Evolutionary conservation across 2,797 vertebrate genomes (phyloP).

Genomic region (Coregonus sp.): DNA sequence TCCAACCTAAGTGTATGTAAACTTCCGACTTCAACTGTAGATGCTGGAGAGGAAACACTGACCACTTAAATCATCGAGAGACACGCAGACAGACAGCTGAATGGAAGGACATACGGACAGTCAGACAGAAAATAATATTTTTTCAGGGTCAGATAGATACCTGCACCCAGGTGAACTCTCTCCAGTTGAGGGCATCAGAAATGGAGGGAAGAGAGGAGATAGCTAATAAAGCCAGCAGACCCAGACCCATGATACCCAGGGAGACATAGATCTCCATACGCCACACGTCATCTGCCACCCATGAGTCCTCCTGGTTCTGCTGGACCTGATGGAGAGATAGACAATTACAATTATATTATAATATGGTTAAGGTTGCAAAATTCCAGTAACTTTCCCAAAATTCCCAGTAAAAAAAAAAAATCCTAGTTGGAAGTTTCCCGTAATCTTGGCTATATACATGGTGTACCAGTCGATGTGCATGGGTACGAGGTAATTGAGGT

Average conservation of each 20-base stretch:
- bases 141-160: slow-evolving; percentile 53
- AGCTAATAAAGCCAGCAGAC: slow-evolving; percentile 81
- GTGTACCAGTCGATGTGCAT: too few relatives aligned
- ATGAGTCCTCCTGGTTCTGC: slow-evolving; percentile 80
- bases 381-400: too few relatives aligned
- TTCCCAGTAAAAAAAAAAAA: too few relatives aligned
- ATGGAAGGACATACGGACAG: background rate
- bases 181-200: slow-evolving; percentile 83
- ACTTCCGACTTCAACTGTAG: too few relatives aligned
- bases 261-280: slow-evolving; percentile 87
- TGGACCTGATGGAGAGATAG: slow-evolving; percentile 70
- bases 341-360: too few relatives aligned
- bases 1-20: too few relatives aligned
- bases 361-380: too few relatives aligned
- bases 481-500: too few relatives aligned
- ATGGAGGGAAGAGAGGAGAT: slow-evolving; percentile 84
- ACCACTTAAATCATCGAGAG: background rate
- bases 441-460: too few relatives aligned
- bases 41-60: background rate
- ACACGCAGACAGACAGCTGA: background rate
- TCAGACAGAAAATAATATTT: background rate
- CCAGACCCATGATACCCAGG: slow-evolving; percentile 85
- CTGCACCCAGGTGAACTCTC: slow-evolving; percentile 87
- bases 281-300: slow-evolving; percentile 89
- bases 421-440: too few relatives aligned